Base-by-base conservation (phyloP, 2,113 vertebrate species). In the Caracal caracal region DNA sequence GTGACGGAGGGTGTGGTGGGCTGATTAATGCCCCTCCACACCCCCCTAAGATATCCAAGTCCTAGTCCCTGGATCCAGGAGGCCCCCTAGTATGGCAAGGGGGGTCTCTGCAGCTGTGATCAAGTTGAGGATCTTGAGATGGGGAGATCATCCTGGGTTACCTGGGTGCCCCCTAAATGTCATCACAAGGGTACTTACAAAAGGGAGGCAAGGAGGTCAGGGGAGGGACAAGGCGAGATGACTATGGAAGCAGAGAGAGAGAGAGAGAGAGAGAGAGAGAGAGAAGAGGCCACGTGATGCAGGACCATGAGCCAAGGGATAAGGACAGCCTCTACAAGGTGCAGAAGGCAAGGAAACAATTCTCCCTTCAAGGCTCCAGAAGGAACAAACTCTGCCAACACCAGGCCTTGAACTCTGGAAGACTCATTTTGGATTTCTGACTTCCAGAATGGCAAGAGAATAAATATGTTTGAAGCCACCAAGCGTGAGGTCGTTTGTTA, bases 21-120 rank as follows among this genome's bases (percentile, higher is more conserved):
- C 22, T 40, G 49, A 30, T 51, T n/a, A 6, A 33, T 2, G 6
- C 35, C 2, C 10, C 12, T 15, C 9, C 3, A 3, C 1, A 22
- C 33, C 28, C 28, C 33, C 9, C 13, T 2, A 53, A 80, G 33
- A 68, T 12, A 49, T 4, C 22, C 43, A 65, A 40, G 43, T 19
- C 43, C 40, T 15, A n/a, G 43, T n/a, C 66, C 10, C n/a, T 19
- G 7, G 22, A 22, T 35, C 20, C 28, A 20, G 9, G 30, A 33
- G 16, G 9, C 3, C 35, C 9, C 51, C 35, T 43, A 47, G 11
- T 2, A 5, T 35, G 56, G 81, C 7, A n/a, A 49, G 24, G 26
- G 26, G 63, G n/a, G 19, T n/a, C 10, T 40, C 6, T 43, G 43
- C 12, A 49, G 61, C n/a, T 49, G 15, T 35, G 40, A 68, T 19